Base-by-base conservation (phyloP, 2,888 invertebrate species). In the Holacanthella duospinosa region DNA sequence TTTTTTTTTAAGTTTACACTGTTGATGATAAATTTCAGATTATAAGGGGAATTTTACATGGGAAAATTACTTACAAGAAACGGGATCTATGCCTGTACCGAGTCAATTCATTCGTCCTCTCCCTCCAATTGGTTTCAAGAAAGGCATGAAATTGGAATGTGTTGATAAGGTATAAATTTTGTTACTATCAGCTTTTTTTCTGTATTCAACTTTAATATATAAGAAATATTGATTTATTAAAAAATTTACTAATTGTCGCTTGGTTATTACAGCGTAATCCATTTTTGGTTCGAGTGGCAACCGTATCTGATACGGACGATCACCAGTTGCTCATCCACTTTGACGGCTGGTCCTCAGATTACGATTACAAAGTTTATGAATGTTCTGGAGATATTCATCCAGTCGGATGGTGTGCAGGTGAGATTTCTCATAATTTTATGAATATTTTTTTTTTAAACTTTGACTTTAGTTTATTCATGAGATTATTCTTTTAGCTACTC, bases 341-440 rank as follows among this genome's bases (percentile, higher is more conserved):
- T 78, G 93, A 93, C 77, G 92, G 93, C 21, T 94, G 93, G 91
- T 86, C 88, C 0, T 84, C 84, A 73, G 83, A 85, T 69, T 86
- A 92, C 75, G 85, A 88, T 68, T 89, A 86, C 77, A 93, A 92
- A 91, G 80, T 92, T 64, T 93, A 93, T 74, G 93, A 93, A 77
- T 93, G 94, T 78, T 87, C 85, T 69, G 84, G 88, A 0, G 92
- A 94, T 77, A 83, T 95, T 73, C 93, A 94, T 80, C 94, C 94
- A 0, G 85, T 89, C 67, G 89, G 89, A 43, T 95, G 93, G 93
- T 92, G 93, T 76, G 59, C 55, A 25, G 61, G 62, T n/a, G n/a
- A 9, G 12, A 4, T 21, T 16, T 36, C 16, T 36, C 16, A 6
- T 36, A 16, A n/a, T 36, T 36, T 16, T 36, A 9, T 36, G 36